Base-by-base conservation (phyloP, 2,888 invertebrate species). In the Rhagonycha lutea region DNA sequence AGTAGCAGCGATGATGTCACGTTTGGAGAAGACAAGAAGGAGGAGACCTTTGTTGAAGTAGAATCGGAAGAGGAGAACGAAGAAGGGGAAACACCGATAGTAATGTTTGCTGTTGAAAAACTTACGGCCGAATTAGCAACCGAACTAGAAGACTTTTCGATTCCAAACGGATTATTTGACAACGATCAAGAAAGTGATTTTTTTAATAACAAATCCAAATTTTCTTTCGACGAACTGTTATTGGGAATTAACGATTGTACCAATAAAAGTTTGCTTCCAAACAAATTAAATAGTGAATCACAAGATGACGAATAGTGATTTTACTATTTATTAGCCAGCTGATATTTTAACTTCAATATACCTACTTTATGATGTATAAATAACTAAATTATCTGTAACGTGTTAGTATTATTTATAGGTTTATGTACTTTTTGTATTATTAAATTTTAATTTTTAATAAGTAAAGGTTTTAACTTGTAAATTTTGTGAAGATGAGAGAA, bases 61-160 rank as follows among this genome's bases (percentile, higher is more conserved):
- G 74, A 74, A 26, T 68, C 73, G 5, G 74, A 78, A 32, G 77
- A 81, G 47, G 77, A 77, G 28, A 77, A 79, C 29, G 77, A 81
- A 12, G 80, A 80, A 32, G 82, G 82, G 68, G 82, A 82, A 61
- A 61, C 75, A 11, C 75, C 82, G 18, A 76, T 84, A 2, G 84
- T 84, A 14, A 83, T 85, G 83, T 85, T 84, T 63, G 85, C 84
- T 71, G 80, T 84, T 28, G 83, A 84, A 76, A 85, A 85, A 77
- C 70, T 83, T 5, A 7, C 26, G 10, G 7, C 61, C 12, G 29
- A 68, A 26, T 68, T 68, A 12, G 29, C 26, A 8, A 28, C 26
- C 28, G 68, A 68, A 68, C n/a, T 65, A 24, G 63, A 65, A n/a
- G 47, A 47, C 47, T 47, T 47, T 5, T 65, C 26, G 26, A 70